Percentiles rank a stretch among this genome's conserved stretches.
Evolutionary conservation across 2,113 vertebrate genomes (phyloP).

Genomic region (Trematomus loennbergii): DNA sequence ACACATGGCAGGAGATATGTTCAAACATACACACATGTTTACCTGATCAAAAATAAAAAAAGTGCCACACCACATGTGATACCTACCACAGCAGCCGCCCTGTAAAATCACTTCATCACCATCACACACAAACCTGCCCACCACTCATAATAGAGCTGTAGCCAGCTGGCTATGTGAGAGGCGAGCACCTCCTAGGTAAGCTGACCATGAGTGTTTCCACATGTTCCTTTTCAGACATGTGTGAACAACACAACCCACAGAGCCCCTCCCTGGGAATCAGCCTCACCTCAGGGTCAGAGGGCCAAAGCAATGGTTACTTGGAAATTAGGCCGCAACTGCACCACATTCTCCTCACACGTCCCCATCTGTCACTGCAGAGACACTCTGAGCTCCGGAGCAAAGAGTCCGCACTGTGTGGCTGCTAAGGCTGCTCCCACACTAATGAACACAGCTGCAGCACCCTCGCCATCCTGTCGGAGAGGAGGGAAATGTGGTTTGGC

Average conservation of each 20-base stretch:
- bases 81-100: conserved; percentile 56
- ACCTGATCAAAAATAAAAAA: conserved; percentile 2
- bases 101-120: conserved; percentile 72
- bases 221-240: conserved; percentile 79
- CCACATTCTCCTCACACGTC: conserved; percentile 81
- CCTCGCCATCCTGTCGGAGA: conserved; percentile 52
- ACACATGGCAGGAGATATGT: conserved; percentile 12
- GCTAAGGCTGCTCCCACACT: conserved; percentile 64
- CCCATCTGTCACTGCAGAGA: conserved; percentile 81
- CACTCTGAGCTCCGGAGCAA: conserved; percentile 62
- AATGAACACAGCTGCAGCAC: conserved; percentile 83
- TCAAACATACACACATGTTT: conserved; percentile 14
- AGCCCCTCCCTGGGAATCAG: conserved; percentile 65
- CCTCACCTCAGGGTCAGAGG: conserved; percentile 84
- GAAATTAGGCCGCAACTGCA: conserved; percentile 80
- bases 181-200: conserved; percentile 70
- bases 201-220: conserved; percentile 76
- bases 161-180: conserved; percentile 56
- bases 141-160: conserved; percentile 59
- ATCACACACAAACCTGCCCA: conserved; percentile 39
- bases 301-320: conserved; percentile 74
- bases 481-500: conserved; percentile 60
- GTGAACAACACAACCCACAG: conserved; percentile 82
- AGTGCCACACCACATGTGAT: conserved; percentile 44
- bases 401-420: conserved; percentile 54